phyloP scores from a whole-genome alignment of 2,797 vertebrate species.

The Agapornis canus region DNA sequence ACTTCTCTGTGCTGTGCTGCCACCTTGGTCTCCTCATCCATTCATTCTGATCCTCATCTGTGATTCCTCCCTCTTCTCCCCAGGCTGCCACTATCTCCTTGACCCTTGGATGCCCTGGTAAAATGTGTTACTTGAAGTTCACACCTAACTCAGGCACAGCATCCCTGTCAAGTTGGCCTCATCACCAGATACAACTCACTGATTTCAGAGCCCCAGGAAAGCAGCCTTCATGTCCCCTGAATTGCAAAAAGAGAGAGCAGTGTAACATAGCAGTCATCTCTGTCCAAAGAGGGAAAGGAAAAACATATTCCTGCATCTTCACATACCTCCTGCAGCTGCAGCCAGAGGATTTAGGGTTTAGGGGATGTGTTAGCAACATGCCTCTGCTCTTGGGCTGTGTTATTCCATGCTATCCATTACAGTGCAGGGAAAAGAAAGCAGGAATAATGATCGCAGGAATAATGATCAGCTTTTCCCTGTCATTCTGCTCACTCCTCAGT shows the following conservation, averaged over 20 bases:
- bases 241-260: background rate
- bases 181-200: background rate
- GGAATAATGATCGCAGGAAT: background rate
- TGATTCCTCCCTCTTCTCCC: background rate
- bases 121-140: background rate
- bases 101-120: slow-evolving; percentile 6
- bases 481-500: background rate
- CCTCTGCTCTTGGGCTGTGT: background rate
- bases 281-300: background rate
- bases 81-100: background rate
- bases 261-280: background rate
- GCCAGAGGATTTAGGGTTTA: background rate
- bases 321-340: background rate
- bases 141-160: background rate
- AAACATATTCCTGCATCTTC: background rate
- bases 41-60: accelerated
- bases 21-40: background rate
- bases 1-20: background rate
- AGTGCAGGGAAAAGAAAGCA: background rate
- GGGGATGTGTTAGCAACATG: background rate
- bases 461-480: background rate
- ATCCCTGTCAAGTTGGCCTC: background rate
- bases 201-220: background rate
- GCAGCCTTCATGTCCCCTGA: background rate
- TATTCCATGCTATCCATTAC: accelerated